A percentile compares a stretch with the other conserved stretches of the same genome.
Conservation (phyloP, 2,888 invertebrate species). For the Conistra vaccinii region DNA sequence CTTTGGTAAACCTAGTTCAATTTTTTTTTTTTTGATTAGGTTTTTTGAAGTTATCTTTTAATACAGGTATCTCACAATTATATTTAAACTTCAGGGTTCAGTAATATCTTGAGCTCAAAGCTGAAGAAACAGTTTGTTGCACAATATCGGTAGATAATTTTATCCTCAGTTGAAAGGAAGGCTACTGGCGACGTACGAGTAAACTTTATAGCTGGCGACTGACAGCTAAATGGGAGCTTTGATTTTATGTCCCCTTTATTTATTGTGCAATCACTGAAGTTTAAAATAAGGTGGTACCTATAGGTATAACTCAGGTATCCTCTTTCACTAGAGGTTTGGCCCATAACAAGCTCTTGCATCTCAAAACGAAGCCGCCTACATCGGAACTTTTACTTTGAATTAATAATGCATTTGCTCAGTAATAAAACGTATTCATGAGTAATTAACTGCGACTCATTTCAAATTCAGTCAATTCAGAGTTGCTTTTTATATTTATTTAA, state of each 20-base stretch:
- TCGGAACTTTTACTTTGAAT: background rate
- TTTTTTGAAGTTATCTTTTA: background rate
- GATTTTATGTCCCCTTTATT: constrained; percentile 53
- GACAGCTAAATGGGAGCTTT: constrained; percentile 53
- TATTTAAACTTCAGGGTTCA: constrained; percentile 31
- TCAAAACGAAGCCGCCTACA: background rate
- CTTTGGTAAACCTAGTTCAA: background rate
- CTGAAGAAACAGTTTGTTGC: constrained; percentile 30
- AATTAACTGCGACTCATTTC: background rate
- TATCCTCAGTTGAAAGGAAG: constrained; percentile 52
- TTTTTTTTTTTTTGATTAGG: background rate
- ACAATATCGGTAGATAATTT: constrained; percentile 58
- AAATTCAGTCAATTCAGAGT: constrained; percentile 4
- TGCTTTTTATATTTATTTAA: constrained; percentile 16
- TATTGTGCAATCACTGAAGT: constrained; percentile 21
- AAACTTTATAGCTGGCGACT: constrained; percentile 47
- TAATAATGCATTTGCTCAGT: background rate
- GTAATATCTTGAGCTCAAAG: constrained; percentile 29
- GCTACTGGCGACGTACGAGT: constrained; percentile 22
- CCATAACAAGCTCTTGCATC: background rate
- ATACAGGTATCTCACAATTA: background rate
- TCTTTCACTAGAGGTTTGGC: background rate
- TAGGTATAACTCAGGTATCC: constrained; percentile 1
- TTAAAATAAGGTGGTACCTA: constrained; percentile 18
- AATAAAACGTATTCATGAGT: background rate